Evolutionary conservation across 2,888 invertebrate species (phyloP).

Genomic region (Hypolimnas misippus): DNA sequence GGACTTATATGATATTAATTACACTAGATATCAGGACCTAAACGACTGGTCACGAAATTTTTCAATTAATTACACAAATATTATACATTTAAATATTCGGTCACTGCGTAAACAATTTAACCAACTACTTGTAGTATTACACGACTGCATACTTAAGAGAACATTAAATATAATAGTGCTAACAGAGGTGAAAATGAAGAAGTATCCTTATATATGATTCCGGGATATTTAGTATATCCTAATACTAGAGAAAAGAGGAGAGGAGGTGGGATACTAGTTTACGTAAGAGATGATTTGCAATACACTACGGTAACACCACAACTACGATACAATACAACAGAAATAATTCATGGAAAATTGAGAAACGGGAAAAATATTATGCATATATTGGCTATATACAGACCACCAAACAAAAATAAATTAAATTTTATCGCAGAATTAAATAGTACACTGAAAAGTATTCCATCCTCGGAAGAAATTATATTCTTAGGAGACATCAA

Average conservation of each 20-base stretch:
- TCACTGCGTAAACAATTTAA: slow-evolving; percentile 5
- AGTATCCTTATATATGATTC: background rate
- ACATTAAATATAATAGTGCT: slow-evolving; percentile 7
- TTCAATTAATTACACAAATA: background rate
- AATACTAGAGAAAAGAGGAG: background rate
- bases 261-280: background rate
- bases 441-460: background rate
- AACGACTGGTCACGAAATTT: background rate
- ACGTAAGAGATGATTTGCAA: background rate
- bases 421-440: background rate
- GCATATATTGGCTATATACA: background rate
- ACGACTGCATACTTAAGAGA: slow-evolving; percentile 2
- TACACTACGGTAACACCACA: background rate
- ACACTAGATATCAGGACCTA: background rate
- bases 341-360: background rate
- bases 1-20: slow-evolving; percentile 3
- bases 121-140: background rate
- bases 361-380: background rate
- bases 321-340: background rate
- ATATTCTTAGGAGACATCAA: slow-evolving; percentile 7
- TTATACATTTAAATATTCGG: slow-evolving; percentile 8
- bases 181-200: slow-evolving; percentile 10
- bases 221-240: background rate
- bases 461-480: background rate
- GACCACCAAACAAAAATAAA: background rate